Percentiles rank a stretch among this genome's conserved stretches.
phyloP scores from a whole-genome alignment of 2,888 invertebrate genomes.

The Tenthredo scrophulariae region DNA sequence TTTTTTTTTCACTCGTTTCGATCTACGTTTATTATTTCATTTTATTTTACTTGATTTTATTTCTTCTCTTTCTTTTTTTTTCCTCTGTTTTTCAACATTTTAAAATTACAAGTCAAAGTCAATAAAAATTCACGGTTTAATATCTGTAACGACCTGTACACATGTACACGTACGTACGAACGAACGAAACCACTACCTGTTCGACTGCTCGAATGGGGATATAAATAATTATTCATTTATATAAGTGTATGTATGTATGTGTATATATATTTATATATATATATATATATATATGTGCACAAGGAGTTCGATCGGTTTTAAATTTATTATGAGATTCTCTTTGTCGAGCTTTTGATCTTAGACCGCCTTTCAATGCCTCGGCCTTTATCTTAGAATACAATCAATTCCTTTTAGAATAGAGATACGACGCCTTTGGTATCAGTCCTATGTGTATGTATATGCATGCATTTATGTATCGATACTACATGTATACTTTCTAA shows the following conservation, averaged over 20 bases:
- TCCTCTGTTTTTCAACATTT: too few relatives aligned
- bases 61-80: not conserved
- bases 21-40: not conserved
- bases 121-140: too few relatives aligned
- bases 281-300: not conserved
- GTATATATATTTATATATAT: not conserved
- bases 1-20: not conserved
- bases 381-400: constrained; percentile 51
- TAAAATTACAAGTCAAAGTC: too few relatives aligned
- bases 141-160: not conserved
- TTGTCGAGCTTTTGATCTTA: constrained; percentile 48
- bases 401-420: constrained; percentile 52
- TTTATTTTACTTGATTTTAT: not conserved
- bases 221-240: constrained; percentile 41
- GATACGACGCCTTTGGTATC: constrained; percentile 12
- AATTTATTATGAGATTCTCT: constrained; percentile 47
- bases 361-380: constrained; percentile 47
- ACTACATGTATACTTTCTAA: constrained; percentile 24
- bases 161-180: not conserved
- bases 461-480: not conserved
- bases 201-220: not conserved
- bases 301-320: constrained; percentile 36
- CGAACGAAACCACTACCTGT: not conserved
- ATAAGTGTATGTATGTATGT: not conserved
- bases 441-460: not conserved